These are phyloP conservation scores for Maniola jurtina DNA, from an alignment of 1,140 invertebrate genomes.

Conservation along the genomic window DNA sequence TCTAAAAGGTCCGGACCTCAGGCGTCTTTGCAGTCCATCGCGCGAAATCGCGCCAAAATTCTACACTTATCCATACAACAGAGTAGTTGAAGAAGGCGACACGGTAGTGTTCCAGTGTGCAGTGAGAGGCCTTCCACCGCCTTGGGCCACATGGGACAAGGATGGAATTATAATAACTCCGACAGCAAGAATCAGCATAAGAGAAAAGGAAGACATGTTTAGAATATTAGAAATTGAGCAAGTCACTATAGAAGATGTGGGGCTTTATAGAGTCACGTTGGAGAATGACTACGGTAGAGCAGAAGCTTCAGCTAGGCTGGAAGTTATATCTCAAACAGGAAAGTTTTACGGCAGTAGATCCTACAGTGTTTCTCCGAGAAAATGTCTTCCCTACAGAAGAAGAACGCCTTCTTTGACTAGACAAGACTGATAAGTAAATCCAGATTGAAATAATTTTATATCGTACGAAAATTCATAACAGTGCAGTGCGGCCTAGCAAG, in stretches of 20 bases:
- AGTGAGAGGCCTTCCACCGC: slow-evolving; percentile 86
- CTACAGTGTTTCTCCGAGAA: slow-evolving; percentile 56
- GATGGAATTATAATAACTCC: slow-evolving; percentile 83
- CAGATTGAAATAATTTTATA: slow-evolving; percentile 9
- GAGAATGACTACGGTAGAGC: slow-evolving; percentile 91
- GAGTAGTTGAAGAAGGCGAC: slow-evolving; percentile 90
- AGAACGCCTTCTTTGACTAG: slow-evolving; percentile 48
- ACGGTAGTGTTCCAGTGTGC: slow-evolving; percentile 86
- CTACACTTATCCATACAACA: slow-evolving; percentile 92
- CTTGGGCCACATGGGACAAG: slow-evolving; percentile 90
- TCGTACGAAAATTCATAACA: slow-evolving; percentile 7
- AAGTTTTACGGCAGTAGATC: slow-evolving; percentile 64
- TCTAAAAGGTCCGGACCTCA: slow-evolving; percentile 47
- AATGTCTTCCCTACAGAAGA: slow-evolving; percentile 45
- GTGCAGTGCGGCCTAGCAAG: not conserved
- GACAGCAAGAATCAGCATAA: slow-evolving; percentile 83
- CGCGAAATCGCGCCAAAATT: slow-evolving; percentile 85
- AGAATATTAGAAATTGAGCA: slow-evolving; percentile 88
- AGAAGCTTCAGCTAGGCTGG: slow-evolving; percentile 88
- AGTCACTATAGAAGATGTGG: slow-evolving; percentile 88
- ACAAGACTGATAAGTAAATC: slow-evolving; percentile 55
- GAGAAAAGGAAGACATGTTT: slow-evolving; percentile 88
- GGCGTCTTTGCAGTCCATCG: slow-evolving; percentile 54
- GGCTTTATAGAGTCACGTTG: slow-evolving; percentile 87
- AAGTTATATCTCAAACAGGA: slow-evolving; percentile 82